phyloP scores from a whole-genome alignment of 2,113 vertebrate genomes.

The Phylloscopus trochiloides region DNA sequence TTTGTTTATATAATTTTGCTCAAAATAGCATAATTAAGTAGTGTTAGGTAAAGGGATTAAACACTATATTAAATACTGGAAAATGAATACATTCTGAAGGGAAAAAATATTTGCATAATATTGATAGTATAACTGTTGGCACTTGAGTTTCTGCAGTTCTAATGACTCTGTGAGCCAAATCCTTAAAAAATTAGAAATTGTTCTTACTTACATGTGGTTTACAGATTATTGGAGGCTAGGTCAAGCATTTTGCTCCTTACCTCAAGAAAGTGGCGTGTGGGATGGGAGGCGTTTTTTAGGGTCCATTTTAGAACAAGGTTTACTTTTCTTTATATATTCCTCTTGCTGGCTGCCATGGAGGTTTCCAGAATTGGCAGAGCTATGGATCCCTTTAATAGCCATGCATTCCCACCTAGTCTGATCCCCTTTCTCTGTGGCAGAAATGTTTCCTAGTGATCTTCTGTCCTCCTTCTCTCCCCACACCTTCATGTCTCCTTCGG shows the following conservation, averaged over 20 bases:
- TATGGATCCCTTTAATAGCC: neutral
- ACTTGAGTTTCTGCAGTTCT: neutral
- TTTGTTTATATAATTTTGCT: neutral
- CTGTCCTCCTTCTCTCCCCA: accelerated
- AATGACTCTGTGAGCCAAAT: neutral
- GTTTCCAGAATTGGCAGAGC: neutral
- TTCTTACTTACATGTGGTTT: neutral
- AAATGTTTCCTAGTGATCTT: neutral
- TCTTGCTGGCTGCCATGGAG: neutral
- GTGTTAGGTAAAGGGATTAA: neutral
- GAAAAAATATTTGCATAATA: neutral
- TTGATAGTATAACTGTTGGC: neutral
- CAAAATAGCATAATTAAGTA: neutral
- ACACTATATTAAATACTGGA: neutral
- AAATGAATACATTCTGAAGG: neutral
- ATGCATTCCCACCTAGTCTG: accelerated
- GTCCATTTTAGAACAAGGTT: neutral
- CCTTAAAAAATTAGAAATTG: neutral
- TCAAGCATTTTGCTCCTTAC: neutral
- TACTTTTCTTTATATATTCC: neutral
- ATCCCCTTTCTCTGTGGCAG: neutral
- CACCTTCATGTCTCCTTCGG: neutral
- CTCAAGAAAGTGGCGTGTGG: accelerated
- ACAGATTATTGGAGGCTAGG: neutral
- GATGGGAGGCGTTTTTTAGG: neutral